Evolutionary conservation across 1,140 invertebrate genomes (phyloP).

Genomic region (Formica exsecta): DNA sequence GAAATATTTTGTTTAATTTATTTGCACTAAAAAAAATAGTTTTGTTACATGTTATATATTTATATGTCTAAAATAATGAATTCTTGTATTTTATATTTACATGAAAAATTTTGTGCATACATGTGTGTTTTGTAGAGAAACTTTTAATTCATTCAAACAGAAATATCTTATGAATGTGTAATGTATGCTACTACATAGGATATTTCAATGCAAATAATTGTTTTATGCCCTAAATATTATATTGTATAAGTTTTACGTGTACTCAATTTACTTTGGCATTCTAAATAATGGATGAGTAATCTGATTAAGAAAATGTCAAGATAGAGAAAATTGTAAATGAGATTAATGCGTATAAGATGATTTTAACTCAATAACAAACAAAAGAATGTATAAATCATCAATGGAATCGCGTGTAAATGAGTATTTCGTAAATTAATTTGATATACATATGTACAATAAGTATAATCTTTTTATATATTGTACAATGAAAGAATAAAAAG

Average conservation of each 20-base stretch:
- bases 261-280: constrained; percentile 39
- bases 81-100: constrained; percentile 70
- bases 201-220: neutral
- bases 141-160: constrained; percentile 55
- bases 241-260: constrained; percentile 49
- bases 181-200: neutral
- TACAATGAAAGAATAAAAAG: constrained; percentile 60
- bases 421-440: constrained; percentile 78
- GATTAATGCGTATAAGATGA: constrained; percentile 57
- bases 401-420: constrained; percentile 70
- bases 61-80: constrained; percentile 71
- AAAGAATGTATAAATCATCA: constrained; percentile 66
- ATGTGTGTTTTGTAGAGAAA: neutral
- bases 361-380: constrained; percentile 78
- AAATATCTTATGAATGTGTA: constrained; percentile 16
- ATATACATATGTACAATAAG: constrained; percentile 77
- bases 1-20: constrained; percentile 72
- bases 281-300: constrained; percentile 63
- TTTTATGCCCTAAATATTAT: constrained; percentile 20
- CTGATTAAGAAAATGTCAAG: constrained; percentile 54
- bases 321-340: constrained; percentile 58
- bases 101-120: constrained; percentile 39
- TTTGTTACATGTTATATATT: constrained; percentile 79
- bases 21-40: constrained; percentile 57
- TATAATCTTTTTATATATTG: constrained; percentile 74